Evolutionary conservation across 2,888 invertebrate genomes (phyloP).

Genomic region (Ennomos quercinarius): DNA sequence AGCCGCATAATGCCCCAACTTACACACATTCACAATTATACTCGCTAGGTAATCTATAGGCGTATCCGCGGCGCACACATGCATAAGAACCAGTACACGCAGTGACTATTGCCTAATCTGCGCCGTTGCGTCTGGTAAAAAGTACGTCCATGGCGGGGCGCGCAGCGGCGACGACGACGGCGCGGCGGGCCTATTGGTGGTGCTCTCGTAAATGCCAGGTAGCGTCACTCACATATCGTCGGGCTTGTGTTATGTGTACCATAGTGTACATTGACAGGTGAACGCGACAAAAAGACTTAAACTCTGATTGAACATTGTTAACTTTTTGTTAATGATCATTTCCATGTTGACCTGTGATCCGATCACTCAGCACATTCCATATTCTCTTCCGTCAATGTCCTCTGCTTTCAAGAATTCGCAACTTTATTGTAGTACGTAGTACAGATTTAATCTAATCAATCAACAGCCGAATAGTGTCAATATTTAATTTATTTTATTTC

Average conservation of each 20-base stretch:
- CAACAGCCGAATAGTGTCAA: neutral
- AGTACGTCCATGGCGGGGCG: conserved; percentile 21
- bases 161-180: neutral
- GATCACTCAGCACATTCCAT: too few species aligned
- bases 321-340: neutral
- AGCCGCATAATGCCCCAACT: conserved; percentile 77
- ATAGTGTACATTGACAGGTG: conserved; percentile 1
- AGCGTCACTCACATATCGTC: conserved; percentile 22
- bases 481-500: conserved; percentile 14
- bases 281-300: conserved; percentile 1
- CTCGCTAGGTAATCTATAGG: conserved; percentile 41
- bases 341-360: too few species aligned
- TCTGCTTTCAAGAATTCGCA: too few species aligned
- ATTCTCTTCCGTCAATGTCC: too few species aligned
- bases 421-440: neutral
- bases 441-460: conserved; percentile 12
- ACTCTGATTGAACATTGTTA: conserved; percentile 1
- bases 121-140: conserved; percentile 17
- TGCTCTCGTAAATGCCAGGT: conserved; percentile 28
- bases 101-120: conserved; percentile 24
- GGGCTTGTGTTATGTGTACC: neutral
- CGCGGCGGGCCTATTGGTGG: conserved; percentile 21
- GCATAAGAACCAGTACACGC: conserved; percentile 10
- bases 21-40: conserved; percentile 48
- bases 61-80: conserved; percentile 51